Base-by-base conservation (phyloP, 2,888 invertebrate genomes). In the Brenthis daphne region DNA sequence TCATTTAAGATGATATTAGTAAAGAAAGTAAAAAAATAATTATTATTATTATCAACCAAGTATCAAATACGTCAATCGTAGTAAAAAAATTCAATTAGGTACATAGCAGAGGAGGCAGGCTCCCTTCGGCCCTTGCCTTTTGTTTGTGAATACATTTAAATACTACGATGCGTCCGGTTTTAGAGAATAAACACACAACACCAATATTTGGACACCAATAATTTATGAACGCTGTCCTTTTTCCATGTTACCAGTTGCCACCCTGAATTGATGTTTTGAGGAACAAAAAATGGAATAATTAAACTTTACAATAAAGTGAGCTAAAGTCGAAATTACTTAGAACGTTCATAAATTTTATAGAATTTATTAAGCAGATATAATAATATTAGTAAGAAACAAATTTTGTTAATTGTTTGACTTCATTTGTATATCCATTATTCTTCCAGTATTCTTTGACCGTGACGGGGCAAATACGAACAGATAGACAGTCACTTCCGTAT, bases 131-230 rank as follows among this genome's bases (percentile, higher is more conserved):
- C 79, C 83, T 82, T 69, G 74, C 83, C 88, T 85, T 89, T 90
- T 92, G 90, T 92, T 92, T 91, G 90, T 83, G 84, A 84, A 90
- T 85, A 90, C 88, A 91, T 90, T 89, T 89, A 89, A 90, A 90
- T 90, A 89, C 84, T 83, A 82, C 81, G 82, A 85, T 83, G 82
- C 84, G 85, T 85, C 85, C 84, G 87, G 85, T 83, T 82, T 81
- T 80, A 81, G 81, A 85, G 83, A 85, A 82, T 84, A 81, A 83
- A 83, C 82, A 84, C 75, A 70, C 74, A 80, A 79, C 82, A 81
- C 77, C 82, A 84, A 86, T 88, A 85, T 89, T 88, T 86, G 85
- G 80, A 82, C 79, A 82, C 80, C 83, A 84, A 87, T 87, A 84
- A 88, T 86, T 85, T 86, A 86, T 84, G 81, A 83, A 79, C 76